Base-by-base conservation (phyloP, 2,888 invertebrate genomes). In the Hypomecis atomaria region DNA sequence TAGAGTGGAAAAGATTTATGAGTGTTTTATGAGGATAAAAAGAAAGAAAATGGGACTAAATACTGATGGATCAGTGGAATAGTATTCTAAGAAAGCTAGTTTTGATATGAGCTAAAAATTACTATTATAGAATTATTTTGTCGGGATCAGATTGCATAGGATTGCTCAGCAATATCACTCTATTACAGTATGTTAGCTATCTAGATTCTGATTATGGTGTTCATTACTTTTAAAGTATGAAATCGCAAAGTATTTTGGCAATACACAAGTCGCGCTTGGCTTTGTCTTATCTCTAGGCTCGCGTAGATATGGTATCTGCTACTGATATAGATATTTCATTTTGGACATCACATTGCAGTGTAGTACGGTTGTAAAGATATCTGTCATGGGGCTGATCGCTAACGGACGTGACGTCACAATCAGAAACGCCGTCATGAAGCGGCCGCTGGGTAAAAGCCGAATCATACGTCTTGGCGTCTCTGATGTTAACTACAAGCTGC, bases 251-350 rank as follows among this genome's bases (percentile, higher is more conserved):
- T 79, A 78, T 82, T 85, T 84, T 72, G 76, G 78, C 80, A 75
- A 75, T 78, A 81, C 72, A 70, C 70, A 65, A 73, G 66, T 74
- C 67, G 73, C 70, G 71, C 74, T 75, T 77, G 66, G 76, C 78
- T 82, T 78, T 73, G 78, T 80, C 78, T 85, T 87, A 88, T 88
- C 86, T 72, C 63, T 74, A 77, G 67, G 76, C 74, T 81, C 72
- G 72, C 71, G 75, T 69, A 82, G 88, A 87, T 88, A 87, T 69
- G 78, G 67, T 87, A 87, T 87, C 88, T 81, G 70, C 76, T 76
- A 76, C 79, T 83, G 85, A 86, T 88, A 86, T 77, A 81, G 78
- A 78, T 81, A 82, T 72, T 71, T 73, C 69, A 49, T 67, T 78
- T 77, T 73, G 77, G 69, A 83, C 87, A 84, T 84, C 86, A 85